Evolutionary conservation across 2,797 vertebrate species (phyloP).

Genomic region (Onychomys arenicola): DNA sequence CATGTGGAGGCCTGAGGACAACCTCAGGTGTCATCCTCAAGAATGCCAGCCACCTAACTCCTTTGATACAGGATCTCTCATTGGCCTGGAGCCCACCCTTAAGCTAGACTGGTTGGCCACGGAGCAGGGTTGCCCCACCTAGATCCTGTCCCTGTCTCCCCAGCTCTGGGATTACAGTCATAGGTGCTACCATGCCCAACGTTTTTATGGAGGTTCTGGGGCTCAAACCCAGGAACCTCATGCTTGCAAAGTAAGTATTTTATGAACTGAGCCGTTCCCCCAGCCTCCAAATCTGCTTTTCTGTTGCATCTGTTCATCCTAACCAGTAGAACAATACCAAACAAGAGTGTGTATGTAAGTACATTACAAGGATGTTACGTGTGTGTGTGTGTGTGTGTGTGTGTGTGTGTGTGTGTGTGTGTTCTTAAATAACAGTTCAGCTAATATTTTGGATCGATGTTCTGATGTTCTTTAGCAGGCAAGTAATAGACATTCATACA

Average conservation of each 20-base stretch:
- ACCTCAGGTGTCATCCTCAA: background rate
- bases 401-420: too few relatives aligned
- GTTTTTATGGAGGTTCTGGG: background rate
- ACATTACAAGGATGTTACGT: background rate
- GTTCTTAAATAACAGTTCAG: background rate
- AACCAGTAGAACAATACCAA: background rate
- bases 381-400: background rate
- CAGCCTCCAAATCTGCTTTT: background rate
- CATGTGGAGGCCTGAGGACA: background rate
- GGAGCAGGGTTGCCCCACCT: background rate
- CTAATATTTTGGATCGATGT: constrained; percentile 4
- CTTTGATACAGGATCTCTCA: background rate
- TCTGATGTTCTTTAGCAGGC: constrained; percentile 21
- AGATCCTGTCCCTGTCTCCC: background rate
- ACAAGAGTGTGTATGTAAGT: background rate
- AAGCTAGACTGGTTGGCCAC: background rate
- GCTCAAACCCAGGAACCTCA: background rate
- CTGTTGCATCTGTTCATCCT: background rate
- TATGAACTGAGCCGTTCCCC: background rate
- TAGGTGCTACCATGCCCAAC: background rate
- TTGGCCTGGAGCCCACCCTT: background rate
- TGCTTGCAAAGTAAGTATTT: background rate
- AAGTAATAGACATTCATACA: constrained; percentile 28
- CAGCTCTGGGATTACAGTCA: background rate
- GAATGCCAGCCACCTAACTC: background rate